Conservation (phyloP, 2,797 vertebrate species). For the Lutjanus campechanus region DNA sequence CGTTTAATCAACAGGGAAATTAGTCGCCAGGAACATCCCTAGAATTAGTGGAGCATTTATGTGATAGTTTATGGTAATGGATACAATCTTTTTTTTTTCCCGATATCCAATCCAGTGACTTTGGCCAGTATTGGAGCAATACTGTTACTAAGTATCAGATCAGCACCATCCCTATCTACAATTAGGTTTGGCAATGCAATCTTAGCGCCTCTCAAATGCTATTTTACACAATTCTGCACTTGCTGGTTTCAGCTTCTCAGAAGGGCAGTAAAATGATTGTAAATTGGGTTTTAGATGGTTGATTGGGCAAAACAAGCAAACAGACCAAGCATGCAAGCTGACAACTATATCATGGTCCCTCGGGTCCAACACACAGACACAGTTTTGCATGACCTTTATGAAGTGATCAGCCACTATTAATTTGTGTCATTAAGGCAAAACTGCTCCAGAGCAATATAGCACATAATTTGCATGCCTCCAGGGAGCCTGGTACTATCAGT, state of each 20-base stretch:
- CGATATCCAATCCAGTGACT: neutral
- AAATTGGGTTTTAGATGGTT: neutral
- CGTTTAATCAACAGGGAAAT: too few species aligned
- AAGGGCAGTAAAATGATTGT: neutral
- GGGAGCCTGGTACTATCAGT: conserved; percentile 12
- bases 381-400: conserved; percentile 40
- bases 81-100: too few species aligned
- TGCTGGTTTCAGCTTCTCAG: neutral
- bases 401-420: conserved; percentile 14
- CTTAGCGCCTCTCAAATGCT: neutral
- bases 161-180: too few species aligned
- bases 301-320: neutral
- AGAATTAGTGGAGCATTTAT: too few species aligned
- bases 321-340: neutral
- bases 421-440: conserved; percentile 29
- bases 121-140: neutral
- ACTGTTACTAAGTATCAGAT: too few species aligned
- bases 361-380: neutral
- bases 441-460: conserved; percentile 1
- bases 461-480: conserved; percentile 22
- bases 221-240: too few species aligned
- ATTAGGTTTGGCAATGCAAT: neutral
- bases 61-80: too few species aligned
- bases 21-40: too few species aligned
- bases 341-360: neutral